Evolutionary conservation across 2,888 invertebrate species (phyloP), one percentile per base, ranked within the genome.

Genomic region (Venustoraphidia nigricollis): DNA sequence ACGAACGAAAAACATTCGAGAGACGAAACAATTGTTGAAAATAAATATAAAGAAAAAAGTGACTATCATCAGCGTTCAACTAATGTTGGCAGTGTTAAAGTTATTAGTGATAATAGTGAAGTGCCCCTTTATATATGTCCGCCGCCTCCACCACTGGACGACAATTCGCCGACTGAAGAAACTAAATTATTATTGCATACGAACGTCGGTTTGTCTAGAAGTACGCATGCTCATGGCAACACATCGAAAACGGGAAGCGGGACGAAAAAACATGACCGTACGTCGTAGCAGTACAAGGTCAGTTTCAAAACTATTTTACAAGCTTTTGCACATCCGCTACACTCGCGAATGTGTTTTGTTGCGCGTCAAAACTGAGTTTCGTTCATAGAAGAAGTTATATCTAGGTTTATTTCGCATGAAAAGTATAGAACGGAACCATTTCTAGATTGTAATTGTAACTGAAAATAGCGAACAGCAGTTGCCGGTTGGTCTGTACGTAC

Each of bases 111-210:
- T 40, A 49, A 45, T 34, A 27, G 27, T 34, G 65, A 67, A 54
- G 58, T 65, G 54, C 69, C 70, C 17, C 60, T 71, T 53, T 71
- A 68, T 59, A 71, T 72, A 51, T 72, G 71, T 55, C 72, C 72
- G 34, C 71, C 71, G 36, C 70, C 71, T 36, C 70, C 71, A n/a
- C 69, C 70, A 34, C 63, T 70, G 64, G 69, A 68, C 46, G 70
- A 71, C 53, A 61, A 62, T 51, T 71, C 71, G 34, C 71, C 72
- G 10, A 70, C 69, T 42, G 73, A 73, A 58, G 72, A 72, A 57
- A 71, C 70, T 44, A 63, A 66, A 55, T 58, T 72, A 53, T 58
- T 67, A 49, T 57, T 62, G 52, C 60, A 62, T 53, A 54, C 59
- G 14, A 53, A 56, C 9, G 46, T 49, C 48, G 17, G 17, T 4